These are phyloP conservation scores for Pseudopipra pipra DNA, from an alignment of 2,113 vertebrate genomes.

Conservation along the genomic window DNA sequence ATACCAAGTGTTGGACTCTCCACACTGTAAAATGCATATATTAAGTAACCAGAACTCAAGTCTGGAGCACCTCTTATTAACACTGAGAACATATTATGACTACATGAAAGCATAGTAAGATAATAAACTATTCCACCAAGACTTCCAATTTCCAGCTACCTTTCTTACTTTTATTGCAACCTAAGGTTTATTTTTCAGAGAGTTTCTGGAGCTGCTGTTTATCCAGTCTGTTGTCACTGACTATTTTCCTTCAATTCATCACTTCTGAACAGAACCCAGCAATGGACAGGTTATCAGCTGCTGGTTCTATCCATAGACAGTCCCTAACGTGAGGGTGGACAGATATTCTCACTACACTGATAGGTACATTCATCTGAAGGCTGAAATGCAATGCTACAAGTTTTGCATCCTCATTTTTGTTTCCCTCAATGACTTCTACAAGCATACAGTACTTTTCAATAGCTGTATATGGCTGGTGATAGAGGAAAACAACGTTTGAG, in stretches of 20 bases:
- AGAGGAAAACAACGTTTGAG: background rate
- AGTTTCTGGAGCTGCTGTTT: background rate
- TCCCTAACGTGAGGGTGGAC: background rate
- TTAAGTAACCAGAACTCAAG: background rate
- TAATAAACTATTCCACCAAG: background rate
- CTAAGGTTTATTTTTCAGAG: background rate
- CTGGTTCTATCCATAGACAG: background rate
- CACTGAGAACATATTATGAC: background rate
- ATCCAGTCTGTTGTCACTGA: background rate
- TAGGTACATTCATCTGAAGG: background rate
- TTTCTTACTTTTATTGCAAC: background rate
- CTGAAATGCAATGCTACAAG: background rate
- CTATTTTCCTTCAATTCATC: background rate
- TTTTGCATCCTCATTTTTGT: background rate
- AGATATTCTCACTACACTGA: background rate
- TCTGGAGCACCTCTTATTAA: background rate
- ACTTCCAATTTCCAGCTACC: background rate
- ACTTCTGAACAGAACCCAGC: background rate
- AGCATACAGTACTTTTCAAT: background rate
- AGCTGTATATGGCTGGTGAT: background rate
- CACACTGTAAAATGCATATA: background rate
- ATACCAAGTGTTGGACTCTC: background rate
- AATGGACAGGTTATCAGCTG: background rate
- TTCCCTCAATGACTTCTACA: background rate
- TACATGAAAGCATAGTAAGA: background rate